Conservation (phyloP, 2,888 invertebrate genomes). For the Itoplectis maculator region DNA sequence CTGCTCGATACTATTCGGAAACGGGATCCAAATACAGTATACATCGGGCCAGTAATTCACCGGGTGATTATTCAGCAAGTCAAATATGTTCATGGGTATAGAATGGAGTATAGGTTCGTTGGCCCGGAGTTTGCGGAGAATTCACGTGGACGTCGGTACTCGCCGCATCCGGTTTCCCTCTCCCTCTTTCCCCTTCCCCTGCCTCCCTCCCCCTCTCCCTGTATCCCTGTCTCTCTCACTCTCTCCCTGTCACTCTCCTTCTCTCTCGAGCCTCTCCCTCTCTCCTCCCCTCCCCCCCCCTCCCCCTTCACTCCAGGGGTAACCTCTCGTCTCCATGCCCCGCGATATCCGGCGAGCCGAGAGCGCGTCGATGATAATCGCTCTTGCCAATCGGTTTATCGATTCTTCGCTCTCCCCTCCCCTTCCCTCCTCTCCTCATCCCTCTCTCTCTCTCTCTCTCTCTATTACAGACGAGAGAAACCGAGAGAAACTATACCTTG, state of each 20-base stretch:
- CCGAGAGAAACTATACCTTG: slow-evolving; percentile 39
- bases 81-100: slow-evolving; percentile 65
- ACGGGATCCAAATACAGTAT: slow-evolving; percentile 31
- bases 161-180: slow-evolving; percentile 33
- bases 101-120: slow-evolving; percentile 59
- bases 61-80: slow-evolving; percentile 65
- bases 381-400: slow-evolving; percentile 68
- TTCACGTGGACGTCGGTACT: slow-evolving; percentile 59
- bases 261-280: too few relatives aligned
- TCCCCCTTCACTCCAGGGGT: neutral
- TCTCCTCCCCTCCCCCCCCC: neutral
- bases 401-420: slow-evolving; percentile 50
- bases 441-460: too few relatives aligned
- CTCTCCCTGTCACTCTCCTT: too few relatives aligned
- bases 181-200: slow-evolving; percentile 6
- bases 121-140: slow-evolving; percentile 57
- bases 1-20: slow-evolving; percentile 14
- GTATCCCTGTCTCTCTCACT: too few relatives aligned
- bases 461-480: neutral
- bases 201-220: slow-evolving; percentile 7
- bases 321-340: neutral
- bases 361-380: slow-evolving; percentile 67
- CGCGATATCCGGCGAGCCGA: slow-evolving; percentile 32
- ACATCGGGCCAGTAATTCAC: slow-evolving; percentile 63
- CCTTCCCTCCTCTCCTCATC: too few relatives aligned